A percentile compares a stretch with the other conserved stretches of the same genome.
phyloP scores from a whole-genome alignment of 2,888 invertebrate genomes.

The Trissolcus brochymenae region DNA sequence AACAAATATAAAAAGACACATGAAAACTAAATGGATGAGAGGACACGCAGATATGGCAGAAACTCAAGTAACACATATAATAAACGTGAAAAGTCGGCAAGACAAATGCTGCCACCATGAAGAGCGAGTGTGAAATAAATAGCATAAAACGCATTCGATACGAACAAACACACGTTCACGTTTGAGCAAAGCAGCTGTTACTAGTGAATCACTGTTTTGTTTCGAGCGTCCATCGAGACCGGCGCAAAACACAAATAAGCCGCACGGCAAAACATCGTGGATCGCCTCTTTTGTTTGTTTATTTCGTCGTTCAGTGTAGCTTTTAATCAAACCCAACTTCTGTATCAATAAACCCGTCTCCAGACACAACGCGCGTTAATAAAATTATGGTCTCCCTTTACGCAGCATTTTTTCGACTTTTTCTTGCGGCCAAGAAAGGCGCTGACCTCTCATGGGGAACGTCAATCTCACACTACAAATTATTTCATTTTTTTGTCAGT shows the following conservation, averaged over 20 bases:
- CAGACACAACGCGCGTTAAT: constrained; percentile 29
- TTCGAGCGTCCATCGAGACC: constrained; percentile 49
- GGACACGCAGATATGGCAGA: constrained; percentile 37
- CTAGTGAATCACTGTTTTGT: constrained; percentile 55
- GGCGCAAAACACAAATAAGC: constrained; percentile 33
- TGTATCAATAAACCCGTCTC: neutral
- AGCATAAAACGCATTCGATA: constrained; percentile 49
- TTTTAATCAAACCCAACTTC: constrained; percentile 29
- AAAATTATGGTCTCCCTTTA: constrained; percentile 31
- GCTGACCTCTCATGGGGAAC: constrained; percentile 7
- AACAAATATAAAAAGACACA: constrained; percentile 38
- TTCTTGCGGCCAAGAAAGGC: constrained; percentile 10
- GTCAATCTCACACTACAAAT: constrained; percentile 25
- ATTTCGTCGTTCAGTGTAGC: constrained; percentile 14
- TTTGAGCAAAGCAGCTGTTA: constrained; percentile 47
- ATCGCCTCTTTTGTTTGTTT: constrained; percentile 35
- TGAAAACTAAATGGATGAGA: constrained; percentile 29
- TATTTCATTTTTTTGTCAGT: constrained; percentile 32
- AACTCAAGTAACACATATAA: constrained; percentile 40
- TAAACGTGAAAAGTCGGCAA: constrained; percentile 48
- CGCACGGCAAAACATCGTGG: constrained; percentile 18
- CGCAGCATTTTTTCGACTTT: neutral
- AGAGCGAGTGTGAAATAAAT: constrained; percentile 51
- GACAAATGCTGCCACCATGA: constrained; percentile 49
- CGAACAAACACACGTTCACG: constrained; percentile 45